A percentile compares a stretch with the other conserved stretches of the same genome.
Conservation (phyloP, 2,797 vertebrate genomes). For the Erethizon dorsatum region DNA sequence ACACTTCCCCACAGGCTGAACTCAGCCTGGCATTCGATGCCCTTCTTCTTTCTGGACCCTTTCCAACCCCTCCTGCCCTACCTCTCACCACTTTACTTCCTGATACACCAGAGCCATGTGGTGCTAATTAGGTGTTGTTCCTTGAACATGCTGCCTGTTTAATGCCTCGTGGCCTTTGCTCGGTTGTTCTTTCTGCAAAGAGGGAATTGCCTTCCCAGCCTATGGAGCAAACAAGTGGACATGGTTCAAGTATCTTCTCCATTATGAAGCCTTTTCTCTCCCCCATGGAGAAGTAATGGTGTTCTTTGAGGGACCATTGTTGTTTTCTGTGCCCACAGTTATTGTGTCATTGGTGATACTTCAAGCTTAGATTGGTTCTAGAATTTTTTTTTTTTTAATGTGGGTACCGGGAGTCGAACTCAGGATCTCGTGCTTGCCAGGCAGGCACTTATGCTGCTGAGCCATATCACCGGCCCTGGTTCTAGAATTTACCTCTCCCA, state of each 20-base stretch:
- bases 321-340: not conserved
- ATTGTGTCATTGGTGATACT: not conserved
- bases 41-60: not conserved
- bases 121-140: not conserved
- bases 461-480: too few relatives aligned
- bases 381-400: too few relatives aligned
- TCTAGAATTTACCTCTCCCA: too few relatives aligned
- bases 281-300: not conserved
- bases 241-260: not conserved
- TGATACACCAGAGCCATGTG: not conserved
- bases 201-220: not conserved
- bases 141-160: not conserved
- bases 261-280: not conserved
- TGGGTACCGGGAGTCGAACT: too few relatives aligned
- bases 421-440: too few relatives aligned
- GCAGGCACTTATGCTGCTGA: too few relatives aligned
- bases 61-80: not conserved
- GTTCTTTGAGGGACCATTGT: not conserved
- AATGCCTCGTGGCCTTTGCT: not conserved
- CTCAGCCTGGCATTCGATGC: not conserved
- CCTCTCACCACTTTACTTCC: not conserved
- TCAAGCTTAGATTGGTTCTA: not conserved
- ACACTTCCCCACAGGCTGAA: too few relatives aligned
- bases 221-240: not conserved
- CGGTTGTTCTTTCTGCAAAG: fast-evolving